These are phyloP conservation scores for Esperia sulphurella DNA, from an alignment of 2,888 invertebrate genomes.

Conservation along the genomic window DNA sequence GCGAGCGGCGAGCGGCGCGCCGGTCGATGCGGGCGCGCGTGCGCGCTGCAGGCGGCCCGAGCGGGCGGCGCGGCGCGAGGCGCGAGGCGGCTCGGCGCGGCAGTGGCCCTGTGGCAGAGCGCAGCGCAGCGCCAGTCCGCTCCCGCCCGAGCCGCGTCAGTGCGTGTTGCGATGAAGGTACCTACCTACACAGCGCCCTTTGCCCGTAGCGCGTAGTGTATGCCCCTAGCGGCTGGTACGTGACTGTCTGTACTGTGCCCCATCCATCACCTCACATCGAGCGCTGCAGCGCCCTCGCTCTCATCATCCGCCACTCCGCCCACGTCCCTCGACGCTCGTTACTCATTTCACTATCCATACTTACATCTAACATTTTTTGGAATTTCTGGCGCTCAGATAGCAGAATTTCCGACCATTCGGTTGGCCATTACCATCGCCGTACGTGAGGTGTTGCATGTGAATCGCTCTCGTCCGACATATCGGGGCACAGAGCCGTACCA, in stretches of 20 bases:
- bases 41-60: constrained; percentile 14
- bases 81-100: constrained; percentile 24
- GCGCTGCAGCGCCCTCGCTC: too few relatives aligned
- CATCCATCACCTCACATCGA: too few relatives aligned
- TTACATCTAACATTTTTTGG: too few relatives aligned
- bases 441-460: too few relatives aligned
- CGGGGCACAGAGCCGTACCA: too few relatives aligned
- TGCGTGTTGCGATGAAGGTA: constrained; percentile 75
- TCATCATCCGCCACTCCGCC: too few relatives aligned
- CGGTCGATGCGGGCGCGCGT: constrained; percentile 11
- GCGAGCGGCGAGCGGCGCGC: constrained; percentile 5
- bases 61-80: constrained; percentile 28
- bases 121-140: constrained; percentile 23
- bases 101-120: constrained; percentile 21
- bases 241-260: constrained; percentile 7
- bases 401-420: too few relatives aligned
- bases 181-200: constrained; percentile 39
- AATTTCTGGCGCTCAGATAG: too few relatives aligned
- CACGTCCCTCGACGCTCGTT: too few relatives aligned
- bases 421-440: too few relatives aligned
- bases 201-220: constrained; percentile 21
- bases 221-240: constrained; percentile 19
- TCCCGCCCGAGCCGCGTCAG: constrained; percentile 21
- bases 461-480: too few relatives aligned
- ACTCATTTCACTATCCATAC: too few relatives aligned